Evolutionary conservation across 92 coral and sea anemone species (phyloP).

Genomic region (Parazoanthus atlanticus): DNA sequence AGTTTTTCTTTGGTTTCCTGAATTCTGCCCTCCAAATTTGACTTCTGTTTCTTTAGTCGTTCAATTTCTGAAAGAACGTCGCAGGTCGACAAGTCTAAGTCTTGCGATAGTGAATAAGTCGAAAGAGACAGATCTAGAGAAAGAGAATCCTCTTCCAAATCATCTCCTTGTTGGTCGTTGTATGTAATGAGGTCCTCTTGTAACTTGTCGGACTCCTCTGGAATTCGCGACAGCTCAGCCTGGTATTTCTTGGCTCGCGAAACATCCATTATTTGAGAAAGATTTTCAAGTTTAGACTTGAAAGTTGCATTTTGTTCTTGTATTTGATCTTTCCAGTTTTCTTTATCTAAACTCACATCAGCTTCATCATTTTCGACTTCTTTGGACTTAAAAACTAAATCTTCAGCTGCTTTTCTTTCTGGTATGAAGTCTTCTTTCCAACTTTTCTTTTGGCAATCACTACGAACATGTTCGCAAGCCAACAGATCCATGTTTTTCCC

Average conservation of each 20-base stretch:
- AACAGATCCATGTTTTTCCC: neutral
- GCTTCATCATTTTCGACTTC: neutral
- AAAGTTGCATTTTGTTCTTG: neutral
- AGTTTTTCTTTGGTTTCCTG: constrained; percentile 46
- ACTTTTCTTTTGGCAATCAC: neutral
- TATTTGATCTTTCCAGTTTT: constrained; percentile 1
- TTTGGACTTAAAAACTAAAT: neutral
- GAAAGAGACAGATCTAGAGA: constrained; percentile 1
- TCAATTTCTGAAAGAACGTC: constrained; percentile 52
- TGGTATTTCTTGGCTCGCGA: constrained; percentile 10
- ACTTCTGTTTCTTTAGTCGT: constrained; percentile 55
- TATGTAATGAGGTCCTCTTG: constrained; percentile 13
- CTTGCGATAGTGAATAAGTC: constrained; percentile 4
- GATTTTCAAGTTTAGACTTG: constrained; percentile 3
- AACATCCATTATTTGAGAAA: constrained; percentile 3
- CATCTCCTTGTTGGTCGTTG: neutral
- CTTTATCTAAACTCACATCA: neutral
- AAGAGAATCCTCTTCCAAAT: neutral
- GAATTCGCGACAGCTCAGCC: constrained; percentile 25
- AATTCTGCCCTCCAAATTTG: constrained; percentile 55
- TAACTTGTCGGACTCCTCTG: constrained; percentile 11
- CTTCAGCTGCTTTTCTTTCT: neutral
- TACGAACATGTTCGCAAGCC: neutral
- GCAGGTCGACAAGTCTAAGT: neutral
- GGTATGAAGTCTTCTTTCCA: neutral